These are phyloP conservation scores for Dromaius novaehollandiae DNA, from an alignment of 2,113 vertebrate genomes.

Conservation along the genomic window DNA sequence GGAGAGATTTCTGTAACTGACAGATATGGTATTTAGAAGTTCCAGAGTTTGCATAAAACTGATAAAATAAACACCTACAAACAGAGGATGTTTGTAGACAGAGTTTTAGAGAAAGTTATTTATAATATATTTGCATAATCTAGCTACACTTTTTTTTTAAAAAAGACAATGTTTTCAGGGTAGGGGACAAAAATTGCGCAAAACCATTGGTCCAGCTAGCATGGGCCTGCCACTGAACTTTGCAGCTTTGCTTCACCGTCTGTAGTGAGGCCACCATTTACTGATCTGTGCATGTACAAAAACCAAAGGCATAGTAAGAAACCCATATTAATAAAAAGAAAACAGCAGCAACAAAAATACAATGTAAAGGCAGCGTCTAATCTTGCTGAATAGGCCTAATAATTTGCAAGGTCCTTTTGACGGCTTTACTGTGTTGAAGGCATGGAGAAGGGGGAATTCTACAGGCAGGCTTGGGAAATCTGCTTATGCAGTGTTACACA, in stretches of 20 bases:
- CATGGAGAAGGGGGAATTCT: background rate
- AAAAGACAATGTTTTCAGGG: background rate
- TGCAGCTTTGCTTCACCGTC: background rate
- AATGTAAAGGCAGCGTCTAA: background rate
- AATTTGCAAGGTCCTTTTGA: background rate
- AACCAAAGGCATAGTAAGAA: background rate
- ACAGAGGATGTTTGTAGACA: background rate
- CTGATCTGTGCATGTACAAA: background rate
- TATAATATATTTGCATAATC: background rate
- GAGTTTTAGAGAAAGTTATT: background rate
- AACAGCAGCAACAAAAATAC: background rate
- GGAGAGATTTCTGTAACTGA: background rate
- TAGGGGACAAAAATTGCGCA: background rate
- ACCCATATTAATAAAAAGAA: background rate
- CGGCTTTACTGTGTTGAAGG: background rate
- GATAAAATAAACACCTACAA: conserved; percentile 27
- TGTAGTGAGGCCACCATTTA: background rate
- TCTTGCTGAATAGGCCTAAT: background rate
- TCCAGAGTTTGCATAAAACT: background rate
- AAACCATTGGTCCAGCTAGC: background rate
- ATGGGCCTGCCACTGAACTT: background rate
- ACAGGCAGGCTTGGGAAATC: background rate
- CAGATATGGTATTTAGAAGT: background rate
- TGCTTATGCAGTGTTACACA: background rate
- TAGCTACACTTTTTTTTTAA: no score